Base-by-base conservation (phyloP, 2,888 invertebrate genomes). In the Ectropis crepuscularia region DNA sequence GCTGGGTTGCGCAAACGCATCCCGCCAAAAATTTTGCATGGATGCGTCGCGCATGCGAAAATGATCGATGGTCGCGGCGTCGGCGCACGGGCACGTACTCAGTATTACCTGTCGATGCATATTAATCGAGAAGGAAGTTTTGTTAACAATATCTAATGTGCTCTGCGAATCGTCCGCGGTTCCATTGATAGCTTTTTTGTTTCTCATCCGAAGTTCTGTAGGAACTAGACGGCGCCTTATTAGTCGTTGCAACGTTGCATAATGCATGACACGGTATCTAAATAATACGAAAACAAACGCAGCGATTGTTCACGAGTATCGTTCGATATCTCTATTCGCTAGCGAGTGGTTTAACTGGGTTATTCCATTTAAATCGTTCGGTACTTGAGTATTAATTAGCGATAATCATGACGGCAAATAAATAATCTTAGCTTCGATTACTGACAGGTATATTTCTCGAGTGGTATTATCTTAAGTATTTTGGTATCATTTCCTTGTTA, bases 111-210 rank as follows among this genome's bases (percentile, higher is more conserved):
- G 88, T 74, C 81, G 90, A 91, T 91, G 92, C 90, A 92, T 92
- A 92, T 90, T 89, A 90, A 92, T 91, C 68, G 75, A 86, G 83
- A 82, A 92, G 92, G 92, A 92, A 92, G 92, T 91, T 91, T 92
- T 92, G 92, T 91, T 84, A 91, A 92, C 89, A 92, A 92, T 92
- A 92, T 90, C 89, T 92, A 92, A 92, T 92, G 91, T 89, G 87
- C 88, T 87, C 87, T 71, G 82, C 81, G 86, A 84, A 84, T 77
- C 76, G 79, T 68, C 74, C 69, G 90, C 92, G 92, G 92, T 81
- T 70, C 82, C 81, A 90, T 90, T 92, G 89, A 91, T 88, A 87
- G 81, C 80, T 87, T 89, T 90, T 90, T 81, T 82, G 80, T 79
- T 84, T 77, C 61, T 63, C 65, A 63, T 66, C 80, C 81, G 79